phyloP scores from a whole-genome alignment of 2,113 vertebrate genomes.

The Butorides virescens region DNA sequence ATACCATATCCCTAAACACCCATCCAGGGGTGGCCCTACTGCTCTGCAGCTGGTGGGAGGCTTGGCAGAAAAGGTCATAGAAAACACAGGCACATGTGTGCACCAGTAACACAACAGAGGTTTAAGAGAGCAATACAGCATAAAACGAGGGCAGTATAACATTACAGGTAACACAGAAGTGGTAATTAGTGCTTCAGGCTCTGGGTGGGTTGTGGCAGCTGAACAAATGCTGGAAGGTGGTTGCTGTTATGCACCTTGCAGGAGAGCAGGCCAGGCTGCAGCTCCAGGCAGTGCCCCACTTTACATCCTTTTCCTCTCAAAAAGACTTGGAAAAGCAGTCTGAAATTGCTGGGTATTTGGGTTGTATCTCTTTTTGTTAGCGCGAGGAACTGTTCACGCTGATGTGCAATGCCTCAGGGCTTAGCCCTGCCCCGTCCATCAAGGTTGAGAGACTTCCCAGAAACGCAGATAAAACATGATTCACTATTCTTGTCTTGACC shows the following conservation, averaged over 20 bases:
- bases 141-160: neutral
- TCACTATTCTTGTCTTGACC: constrained; percentile 4
- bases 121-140: neutral
- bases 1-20: no score
- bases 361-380: neutral
- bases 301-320: neutral
- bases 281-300: neutral
- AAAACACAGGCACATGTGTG: accelerated
- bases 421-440: constrained; percentile 8
- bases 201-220: neutral
- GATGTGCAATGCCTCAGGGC: neutral
- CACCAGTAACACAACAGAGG: neutral
- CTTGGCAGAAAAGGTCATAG: neutral
- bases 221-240: neutral
- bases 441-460: neutral
- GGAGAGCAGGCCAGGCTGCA: neutral
- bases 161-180: neutral
- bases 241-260: neutral
- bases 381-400: neutral
- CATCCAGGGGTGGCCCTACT: neutral
- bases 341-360: neutral
- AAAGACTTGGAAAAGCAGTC: neutral
- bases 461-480: neutral
- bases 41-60: neutral
- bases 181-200: neutral